These are phyloP conservation scores for Picus viridis DNA, from an alignment of 2,797 vertebrate genomes.

Conservation along the genomic window DNA sequence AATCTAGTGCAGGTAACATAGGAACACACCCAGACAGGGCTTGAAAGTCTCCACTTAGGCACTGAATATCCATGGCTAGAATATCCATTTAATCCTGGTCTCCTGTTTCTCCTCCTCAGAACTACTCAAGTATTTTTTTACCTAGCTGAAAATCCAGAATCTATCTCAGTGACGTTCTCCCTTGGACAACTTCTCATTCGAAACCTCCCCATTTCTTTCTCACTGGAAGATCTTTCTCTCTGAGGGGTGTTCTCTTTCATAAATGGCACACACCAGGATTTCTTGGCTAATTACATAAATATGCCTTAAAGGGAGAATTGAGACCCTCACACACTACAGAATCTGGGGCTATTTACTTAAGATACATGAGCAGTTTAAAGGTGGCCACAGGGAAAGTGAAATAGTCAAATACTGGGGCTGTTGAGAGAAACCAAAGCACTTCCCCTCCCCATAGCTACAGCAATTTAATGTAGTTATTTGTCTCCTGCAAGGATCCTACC, in stretches of 20 bases:
- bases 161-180: not conserved
- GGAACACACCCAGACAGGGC: too few relatives aligned
- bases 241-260: not conserved
- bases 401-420: not conserved
- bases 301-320: not conserved
- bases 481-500: not conserved
- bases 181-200: not conserved
- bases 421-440: not conserved
- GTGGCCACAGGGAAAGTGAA: not conserved
- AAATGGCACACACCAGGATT: not conserved
- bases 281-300: not conserved
- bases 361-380: conserved; percentile 8
- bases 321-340: not conserved
- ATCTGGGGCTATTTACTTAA: not conserved
- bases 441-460: not conserved
- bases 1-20: too few relatives aligned
- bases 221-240: not conserved
- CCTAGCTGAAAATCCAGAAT: not conserved
- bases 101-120: not conserved
- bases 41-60: not conserved
- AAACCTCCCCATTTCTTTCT: not conserved
- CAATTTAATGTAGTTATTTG: not conserved
- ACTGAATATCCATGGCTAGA: not conserved
- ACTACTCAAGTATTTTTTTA: not conserved
- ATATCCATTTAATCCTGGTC: not conserved